Base-by-base conservation (phyloP, 2,888 invertebrate species). In the Drosophila anomalipes region DNA sequence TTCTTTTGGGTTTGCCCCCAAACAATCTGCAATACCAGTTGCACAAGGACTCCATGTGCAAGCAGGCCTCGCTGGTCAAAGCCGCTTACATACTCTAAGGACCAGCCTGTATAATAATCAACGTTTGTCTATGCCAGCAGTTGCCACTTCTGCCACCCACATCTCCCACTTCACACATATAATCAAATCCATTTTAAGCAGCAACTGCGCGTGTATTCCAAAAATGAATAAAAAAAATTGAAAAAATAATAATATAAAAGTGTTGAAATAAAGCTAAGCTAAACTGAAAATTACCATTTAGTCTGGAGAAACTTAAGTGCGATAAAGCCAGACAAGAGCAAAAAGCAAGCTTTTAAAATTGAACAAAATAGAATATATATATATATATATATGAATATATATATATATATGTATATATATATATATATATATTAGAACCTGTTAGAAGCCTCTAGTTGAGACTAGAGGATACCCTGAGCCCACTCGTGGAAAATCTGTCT, bases 21-120 rank as follows among this genome's bases (percentile, higher is more conserved):
- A 94, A 61, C 94, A 94, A 59, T 52, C 94, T 95, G 81, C 94
- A 95, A 79, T 97, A 97, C 94, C 97, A 97, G 94, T 94, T 96
- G 70, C 98, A 97, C 93, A 95, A 96, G 93, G 97, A 97, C 94
- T 96, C 96, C 49, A 96, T 96, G 95, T 95, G 95, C 74, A 97
- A 97, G 93, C 95, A 96, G 89, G 96, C 97, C 91, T 97, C 97
- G 39, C 95, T 95, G 84, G 96, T 97, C 82, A 97, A 97, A 94
- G 77, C 92, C 58, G 86, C 86, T 73, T 92, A 91, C 74, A 78
- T 82, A 56, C 68, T 92, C 47, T 92, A 88, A 44, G 16, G 10
- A 4, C 47, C 28, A 86, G 76, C 69, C 54, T 47, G 35, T 47
- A 35, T 47, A 28, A 37, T 44, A 52, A 62, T 61, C 44, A 54